A percentile compares a stretch with the other conserved stretches of the same genome.
phyloP scores from a whole-genome alignment of 2,888 invertebrate species.

The Drosophila mimica region DNA sequence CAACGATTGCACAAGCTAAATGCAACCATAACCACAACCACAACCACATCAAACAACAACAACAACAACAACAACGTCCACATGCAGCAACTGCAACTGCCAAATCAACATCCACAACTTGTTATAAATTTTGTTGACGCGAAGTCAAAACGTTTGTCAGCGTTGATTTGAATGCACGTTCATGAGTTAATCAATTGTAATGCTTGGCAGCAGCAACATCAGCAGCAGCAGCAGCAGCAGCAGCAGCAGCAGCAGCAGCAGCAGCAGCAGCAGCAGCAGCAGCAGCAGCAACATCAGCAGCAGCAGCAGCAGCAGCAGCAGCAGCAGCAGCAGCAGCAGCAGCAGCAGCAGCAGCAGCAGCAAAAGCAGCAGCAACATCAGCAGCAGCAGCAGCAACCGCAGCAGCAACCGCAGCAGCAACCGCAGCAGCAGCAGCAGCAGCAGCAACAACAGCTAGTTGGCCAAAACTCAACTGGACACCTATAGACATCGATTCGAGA shows the following conservation, averaged over 20 bases:
- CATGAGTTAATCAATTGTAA: conserved; percentile 78
- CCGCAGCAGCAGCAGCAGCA: conserved; percentile 14
- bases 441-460: conserved; percentile 21
- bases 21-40: conserved; percentile 12
- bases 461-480: conserved; percentile 40
- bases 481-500: conserved; percentile 37
- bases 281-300: conserved; percentile 3
- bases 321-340: conserved; percentile 5
- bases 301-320: conserved; percentile 11
- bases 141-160: conserved; percentile 73
- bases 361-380: background rate
- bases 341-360: background rate
- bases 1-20: conserved; percentile 14
- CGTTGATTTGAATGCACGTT: conserved; percentile 75
- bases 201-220: conserved; percentile 37
- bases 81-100: conserved; percentile 27
- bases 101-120: conserved; percentile 45
- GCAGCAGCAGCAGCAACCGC: conserved; percentile 9
- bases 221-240: conserved; percentile 4
- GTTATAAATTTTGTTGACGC: conserved; percentile 74
- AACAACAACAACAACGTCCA: conserved; percentile 7
- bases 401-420: conserved; percentile 4
- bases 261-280: conserved; percentile 16
- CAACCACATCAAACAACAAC: background rate
- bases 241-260: background rate